phyloP scores from a whole-genome alignment of 2,888 invertebrate genomes.

The Napeogenes inachia region DNA sequence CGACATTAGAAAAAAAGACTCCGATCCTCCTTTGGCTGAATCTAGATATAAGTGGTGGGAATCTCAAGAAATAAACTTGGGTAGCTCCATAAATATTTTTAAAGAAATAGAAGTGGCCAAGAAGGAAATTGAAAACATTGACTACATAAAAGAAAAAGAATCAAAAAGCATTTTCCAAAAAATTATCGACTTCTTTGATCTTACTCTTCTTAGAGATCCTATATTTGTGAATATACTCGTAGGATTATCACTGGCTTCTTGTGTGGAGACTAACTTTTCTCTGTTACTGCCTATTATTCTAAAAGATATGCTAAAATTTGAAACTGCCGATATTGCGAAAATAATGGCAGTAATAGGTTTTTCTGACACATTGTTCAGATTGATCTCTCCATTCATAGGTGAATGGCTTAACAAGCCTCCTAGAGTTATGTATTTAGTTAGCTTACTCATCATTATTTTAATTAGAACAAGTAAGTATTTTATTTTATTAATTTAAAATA shows the following conservation, averaged over 20 bases:
- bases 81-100: constrained; percentile 79
- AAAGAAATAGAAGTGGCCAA: constrained; percentile 46
- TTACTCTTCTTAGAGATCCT: constrained; percentile 81
- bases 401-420: constrained; percentile 79
- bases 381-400: constrained; percentile 81
- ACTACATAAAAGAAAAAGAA: constrained; percentile 37
- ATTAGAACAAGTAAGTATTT: constrained; percentile 79
- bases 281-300: constrained; percentile 81
- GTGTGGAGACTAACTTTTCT: constrained; percentile 84
- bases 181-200: constrained; percentile 78
- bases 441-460: constrained; percentile 77
- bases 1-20: constrained; percentile 53
- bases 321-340: constrained; percentile 77
- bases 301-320: constrained; percentile 78
- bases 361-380: constrained; percentile 78
- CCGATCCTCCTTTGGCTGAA: constrained; percentile 46
- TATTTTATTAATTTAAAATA: too few species aligned
- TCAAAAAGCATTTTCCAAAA: constrained; percentile 43
- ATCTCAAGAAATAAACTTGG: constrained; percentile 76
- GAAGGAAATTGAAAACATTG: constrained; percentile 39
- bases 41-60: constrained; percentile 76
- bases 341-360: constrained; percentile 80
- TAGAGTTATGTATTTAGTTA: constrained; percentile 80
- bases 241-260: constrained; percentile 81
- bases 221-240: constrained; percentile 82